Evolutionary conservation across 2,113 vertebrate genomes (phyloP), one percentile per base, ranked within the genome.

Genomic region (Indicator indicator): DNA sequence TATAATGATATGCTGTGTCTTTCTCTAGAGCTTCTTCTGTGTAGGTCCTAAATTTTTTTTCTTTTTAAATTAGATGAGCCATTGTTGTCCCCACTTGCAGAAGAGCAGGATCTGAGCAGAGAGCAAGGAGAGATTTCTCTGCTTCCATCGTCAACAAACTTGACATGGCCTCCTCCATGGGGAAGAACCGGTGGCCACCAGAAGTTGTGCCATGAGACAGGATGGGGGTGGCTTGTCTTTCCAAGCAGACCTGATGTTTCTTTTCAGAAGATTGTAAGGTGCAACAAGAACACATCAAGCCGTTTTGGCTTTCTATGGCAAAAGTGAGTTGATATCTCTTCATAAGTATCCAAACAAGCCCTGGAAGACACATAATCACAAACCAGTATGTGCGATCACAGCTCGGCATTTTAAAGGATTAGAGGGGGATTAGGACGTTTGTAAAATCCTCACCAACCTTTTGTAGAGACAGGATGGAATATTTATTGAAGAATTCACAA

Each of bases 401-500:
- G 92, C 68, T 70, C 10, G 4, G 70, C 64, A 18, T 93, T 72
- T 83, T 80, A 92, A 86, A 38, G 95, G 93, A 97, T 95, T 95
- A 90, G 56, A 70, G 50, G 50, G 42, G 73, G 87, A 96, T 93
- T 93, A 96, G 75, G 75, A 69, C 15, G 2, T 97, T 93, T 94
- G 90, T 97, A 88, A n/a, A 59, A 86, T 93, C 89, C 94, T 95
- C 94, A 48, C 83, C 89, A 54, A 42, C 81, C 88, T 86, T 94
- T 91, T 95, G 90, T 90, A 71, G 76, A 82, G 93, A 83, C 91
- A 89, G 80, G 87, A 81, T 93, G 87, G 90, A 89, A 88, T 82
- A 82, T 88, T 90, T 94, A 88, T 95, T 71, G 46, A 81, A 86
- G 86, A 91, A 77, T 92, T 89, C 83, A 42, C 76, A 59, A 67